Evolutionary conservation across 2,797 vertebrate species (phyloP), one percentile per base, ranked within the genome.

Genomic region (Balearica regulorum): DNA sequence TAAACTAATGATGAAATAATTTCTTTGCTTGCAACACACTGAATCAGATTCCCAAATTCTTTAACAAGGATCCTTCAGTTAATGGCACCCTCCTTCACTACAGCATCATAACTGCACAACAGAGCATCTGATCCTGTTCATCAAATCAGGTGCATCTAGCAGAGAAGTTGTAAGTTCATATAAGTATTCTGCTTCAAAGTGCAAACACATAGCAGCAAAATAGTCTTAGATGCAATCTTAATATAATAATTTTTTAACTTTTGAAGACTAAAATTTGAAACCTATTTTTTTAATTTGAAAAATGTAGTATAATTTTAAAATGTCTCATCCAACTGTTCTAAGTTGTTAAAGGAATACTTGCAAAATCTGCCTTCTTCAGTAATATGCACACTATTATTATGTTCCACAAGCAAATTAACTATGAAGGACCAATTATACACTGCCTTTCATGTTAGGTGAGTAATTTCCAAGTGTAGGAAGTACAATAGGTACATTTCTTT

Each of bases 371-470:
- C 48, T 89, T 79, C 80, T 90, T 77, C 78, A 33, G 68, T 87
- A 89, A 92, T 83, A 73, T 35, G 15, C 48, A 55, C 39, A 28
- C 8, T 92, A 55, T 70, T 94, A 79, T 60, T 87, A 70, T 22
- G 44, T 92, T 90, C 48, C 60, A 87, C 75, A 85, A 93, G 75
- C 10, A 89, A 89, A 93, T 78, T 75, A 94, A 89, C 26, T 77
- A 64, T 41, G 61, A 91, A 85, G 41, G 55, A 77, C 44, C 80
- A 95, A 79, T 79, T 90, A 90, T 37, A 82, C 12, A 70, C 46
- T 76, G 37, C 33, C 24, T 96, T 94, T 94, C 80, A 77, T 85
- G 48, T 92, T 80, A 73, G 60, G 37, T 82, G 75, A 89, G 43
- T 82, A 73, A 64, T 89, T 91, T 95, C 60, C 48, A 90, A 82